Evolutionary conservation across 2,113 vertebrate species (phyloP).

Genomic region (Corapipo altera): DNA sequence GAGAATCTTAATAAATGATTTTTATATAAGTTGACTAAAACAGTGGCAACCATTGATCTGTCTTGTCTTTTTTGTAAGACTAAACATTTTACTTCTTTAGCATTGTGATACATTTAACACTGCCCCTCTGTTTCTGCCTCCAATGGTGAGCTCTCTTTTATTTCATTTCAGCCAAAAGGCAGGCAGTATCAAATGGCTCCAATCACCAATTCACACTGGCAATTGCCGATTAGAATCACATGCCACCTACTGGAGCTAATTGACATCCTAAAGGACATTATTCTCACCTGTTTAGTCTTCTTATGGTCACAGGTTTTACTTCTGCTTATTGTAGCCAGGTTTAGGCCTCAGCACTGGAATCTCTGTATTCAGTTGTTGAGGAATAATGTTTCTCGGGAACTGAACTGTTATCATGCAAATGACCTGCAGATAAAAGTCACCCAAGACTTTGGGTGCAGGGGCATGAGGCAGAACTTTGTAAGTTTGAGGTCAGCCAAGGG

Average conservation of each 20-base stretch:
- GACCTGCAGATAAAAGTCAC: background rate
- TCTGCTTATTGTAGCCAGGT: background rate
- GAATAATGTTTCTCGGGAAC: background rate
- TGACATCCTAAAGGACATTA: background rate
- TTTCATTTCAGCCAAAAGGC: background rate
- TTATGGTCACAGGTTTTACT: background rate
- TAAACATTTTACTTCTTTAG: background rate
- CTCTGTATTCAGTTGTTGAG: background rate
- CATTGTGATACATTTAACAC: background rate
- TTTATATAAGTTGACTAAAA: background rate
- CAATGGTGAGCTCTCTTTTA: background rate
- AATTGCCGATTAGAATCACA: background rate
- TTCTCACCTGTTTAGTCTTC: constrained; percentile 2
- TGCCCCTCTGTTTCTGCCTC: background rate
- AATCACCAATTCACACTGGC: background rate
- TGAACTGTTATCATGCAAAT: background rate
- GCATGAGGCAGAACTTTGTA: background rate
- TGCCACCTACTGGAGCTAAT: background rate
- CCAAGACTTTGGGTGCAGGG: background rate
- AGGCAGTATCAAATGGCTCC: background rate
- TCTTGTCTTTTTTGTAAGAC: background rate
- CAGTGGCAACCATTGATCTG: background rate
- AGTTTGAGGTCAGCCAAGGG: background rate
- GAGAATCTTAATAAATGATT: background rate
- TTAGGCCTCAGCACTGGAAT: background rate